Base-by-base conservation (phyloP, 2,888 invertebrate genomes). In the Caenorhabditis doughertyi region DNA sequence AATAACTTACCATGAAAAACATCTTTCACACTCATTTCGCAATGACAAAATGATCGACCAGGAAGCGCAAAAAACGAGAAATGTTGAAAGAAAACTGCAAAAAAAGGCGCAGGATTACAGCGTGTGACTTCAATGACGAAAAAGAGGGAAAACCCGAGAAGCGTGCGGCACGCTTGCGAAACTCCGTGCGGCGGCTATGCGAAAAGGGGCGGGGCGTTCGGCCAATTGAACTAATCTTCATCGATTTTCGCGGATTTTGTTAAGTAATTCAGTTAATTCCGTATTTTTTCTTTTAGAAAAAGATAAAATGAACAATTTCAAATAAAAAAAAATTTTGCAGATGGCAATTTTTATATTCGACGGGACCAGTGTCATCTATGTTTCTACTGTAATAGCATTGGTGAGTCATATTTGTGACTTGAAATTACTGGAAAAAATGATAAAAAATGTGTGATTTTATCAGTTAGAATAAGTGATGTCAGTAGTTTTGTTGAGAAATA, bases 321-420 rank as follows among this genome's bases (percentile, higher is more conserved):
- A 35, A 35, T 35, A 35, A 35, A 35, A 35, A 35, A 7, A 9
- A 9, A 35, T 5, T 7, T 7, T 35, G 35, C 16, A 49, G 49
- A 81, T 76, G 62, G 55, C 35, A 35, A 67, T 62, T 13, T 60
- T 85, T n/a, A 58, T 81, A n/a, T 81, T 86, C 56, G 86, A 86
- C 49, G 84, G 84, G 42, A 82, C 77, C 55, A 86, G 83, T 56
- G 80, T 86, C 8, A 72, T 86, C 7, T 84, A 84, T 62, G 86
- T 79, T 0, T 74, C 71, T 13, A 65, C 83, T 11, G 42, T 85
- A 47, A 53, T 49, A 55, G 42, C 73, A 16, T 60, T 83, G 74
- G 85, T 85, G 53, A 74, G 62, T 73, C 27, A 29, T 60, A 18
- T 16, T 32, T 44, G 25, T 44, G 44, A 47, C 23, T 35, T 35